These are phyloP conservation scores for Phataginus tricuspis DNA, from an alignment of 2,797 vertebrate species.

Conservation along the genomic window DNA sequence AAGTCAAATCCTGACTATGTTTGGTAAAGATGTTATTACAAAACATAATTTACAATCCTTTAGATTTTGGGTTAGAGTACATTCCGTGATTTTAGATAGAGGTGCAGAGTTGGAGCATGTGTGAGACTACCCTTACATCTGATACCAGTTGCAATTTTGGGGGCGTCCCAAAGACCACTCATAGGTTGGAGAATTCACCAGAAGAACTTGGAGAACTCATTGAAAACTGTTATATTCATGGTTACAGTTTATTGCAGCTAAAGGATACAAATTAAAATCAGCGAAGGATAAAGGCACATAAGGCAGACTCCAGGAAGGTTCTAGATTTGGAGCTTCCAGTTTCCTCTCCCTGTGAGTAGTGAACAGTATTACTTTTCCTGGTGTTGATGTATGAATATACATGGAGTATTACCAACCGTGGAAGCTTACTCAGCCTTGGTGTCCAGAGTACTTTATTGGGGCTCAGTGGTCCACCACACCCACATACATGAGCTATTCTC, in stretches of 20 bases:
- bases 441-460: neutral
- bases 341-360: neutral
- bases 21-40: constrained; percentile 33
- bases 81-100: neutral
- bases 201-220: neutral
- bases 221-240: neutral
- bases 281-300: neutral
- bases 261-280: constrained; percentile 23
- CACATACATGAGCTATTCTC: neutral
- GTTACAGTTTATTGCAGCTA: neutral
- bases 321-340: neutral
- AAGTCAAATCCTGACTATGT: constrained; percentile 10
- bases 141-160: neutral
- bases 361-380: neutral
- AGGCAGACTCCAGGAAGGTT: neutral
- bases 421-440: neutral
- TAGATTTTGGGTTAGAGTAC: neutral
- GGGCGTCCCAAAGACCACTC: neutral
- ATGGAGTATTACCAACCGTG: neutral
- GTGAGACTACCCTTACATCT: neutral
- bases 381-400: neutral
- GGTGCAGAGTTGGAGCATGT: neutral
- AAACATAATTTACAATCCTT: neutral
- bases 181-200: neutral
- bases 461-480: neutral